phyloP scores from a whole-genome alignment of 2,888 invertebrate species.

The Ptychoptera contaminata region DNA sequence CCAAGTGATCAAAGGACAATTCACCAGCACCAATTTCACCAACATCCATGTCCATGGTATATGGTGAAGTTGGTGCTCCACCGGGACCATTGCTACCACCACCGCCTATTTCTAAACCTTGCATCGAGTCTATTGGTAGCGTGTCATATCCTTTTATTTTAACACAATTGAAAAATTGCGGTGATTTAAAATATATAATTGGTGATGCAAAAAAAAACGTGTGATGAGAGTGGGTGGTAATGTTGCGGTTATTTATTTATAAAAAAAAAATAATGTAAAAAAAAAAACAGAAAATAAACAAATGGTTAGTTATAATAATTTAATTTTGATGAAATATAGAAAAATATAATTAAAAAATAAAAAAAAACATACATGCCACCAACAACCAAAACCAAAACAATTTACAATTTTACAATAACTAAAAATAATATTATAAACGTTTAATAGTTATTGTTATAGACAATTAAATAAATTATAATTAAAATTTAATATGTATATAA shows the following conservation, averaged over 20 bases:
- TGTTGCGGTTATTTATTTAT: background rate
- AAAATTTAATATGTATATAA: no score
- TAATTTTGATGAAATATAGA: no score
- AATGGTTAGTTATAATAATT: no score
- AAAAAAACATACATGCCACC: no score
- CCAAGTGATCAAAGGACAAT: conserved; percentile 62
- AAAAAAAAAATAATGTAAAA: background rate
- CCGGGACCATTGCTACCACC: conserved; percentile 23
- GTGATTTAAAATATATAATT: background rate
- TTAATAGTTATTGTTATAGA: no score
- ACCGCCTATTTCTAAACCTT: conserved; percentile 81
- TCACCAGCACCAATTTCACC: conserved; percentile 57
- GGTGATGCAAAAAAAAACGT: background rate
- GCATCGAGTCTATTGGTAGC: conserved; percentile 94
- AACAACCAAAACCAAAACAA: no score
- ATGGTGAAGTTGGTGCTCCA: conserved; percentile 35
- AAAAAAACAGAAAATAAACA: background rate
- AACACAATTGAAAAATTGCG: background rate
- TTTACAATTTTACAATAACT: no score
- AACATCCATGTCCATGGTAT: conserved; percentile 84
- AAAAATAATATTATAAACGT: no score
- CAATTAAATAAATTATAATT: no score
- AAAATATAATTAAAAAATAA: no score
- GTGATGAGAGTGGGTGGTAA: background rate
- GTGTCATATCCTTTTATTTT: conserved; percentile 75